Percentiles rank a stretch among this genome's conserved stretches.
Conservation (phyloP, 2,113 vertebrate species). For the Prunella himalayana region DNA sequence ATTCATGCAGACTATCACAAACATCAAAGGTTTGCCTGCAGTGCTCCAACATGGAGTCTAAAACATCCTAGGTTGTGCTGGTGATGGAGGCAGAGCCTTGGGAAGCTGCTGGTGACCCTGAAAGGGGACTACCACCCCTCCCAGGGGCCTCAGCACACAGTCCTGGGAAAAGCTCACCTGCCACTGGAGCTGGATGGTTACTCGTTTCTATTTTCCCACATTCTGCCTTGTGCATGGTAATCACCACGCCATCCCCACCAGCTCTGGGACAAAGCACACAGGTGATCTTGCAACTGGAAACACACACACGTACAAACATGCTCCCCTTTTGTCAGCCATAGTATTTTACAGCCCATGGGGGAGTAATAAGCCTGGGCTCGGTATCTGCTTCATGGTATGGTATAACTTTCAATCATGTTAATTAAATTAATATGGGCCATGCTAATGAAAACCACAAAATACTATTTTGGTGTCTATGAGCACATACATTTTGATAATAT, state of each 20-base stretch:
- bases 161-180: neutral
- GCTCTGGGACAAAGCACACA: neutral
- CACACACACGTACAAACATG: neutral
- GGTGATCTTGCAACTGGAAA: neutral
- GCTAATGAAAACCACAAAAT: conserved; percentile 69
- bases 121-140: neutral
- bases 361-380: neutral
- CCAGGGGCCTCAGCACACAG: fast-evolving
- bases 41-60: neutral
- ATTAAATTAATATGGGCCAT: conserved; percentile 71
- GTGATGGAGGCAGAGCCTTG: neutral
- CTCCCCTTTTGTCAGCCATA: neutral
- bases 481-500: conserved; percentile 60
- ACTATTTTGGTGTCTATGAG: conserved; percentile 54
- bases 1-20: fast-evolving
- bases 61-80: neutral
- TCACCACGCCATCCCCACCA: neutral
- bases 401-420: conserved; percentile 66
- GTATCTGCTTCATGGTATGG: conserved; percentile 12
- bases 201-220: neutral
- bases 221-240: neutral
- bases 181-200: fast-evolving
- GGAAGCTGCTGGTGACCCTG: neutral
- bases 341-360: conserved; percentile 29
- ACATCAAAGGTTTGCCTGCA: neutral